Evolutionary conservation across 1,140 invertebrate species (phyloP).

Genomic region (Drosophila setifemur): DNA sequence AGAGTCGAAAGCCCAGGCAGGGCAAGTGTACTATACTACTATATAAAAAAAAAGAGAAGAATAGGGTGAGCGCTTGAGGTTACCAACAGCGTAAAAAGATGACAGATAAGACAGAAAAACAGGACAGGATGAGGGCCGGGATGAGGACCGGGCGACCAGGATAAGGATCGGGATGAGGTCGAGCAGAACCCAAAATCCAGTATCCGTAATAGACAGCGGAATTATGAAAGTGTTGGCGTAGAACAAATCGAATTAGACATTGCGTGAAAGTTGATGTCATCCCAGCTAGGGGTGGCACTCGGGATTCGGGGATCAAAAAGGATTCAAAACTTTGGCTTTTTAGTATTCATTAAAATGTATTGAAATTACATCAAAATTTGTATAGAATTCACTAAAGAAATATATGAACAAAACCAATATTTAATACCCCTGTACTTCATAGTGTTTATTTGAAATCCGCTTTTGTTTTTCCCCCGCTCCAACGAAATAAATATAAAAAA

Average conservation of each 20-base stretch:
- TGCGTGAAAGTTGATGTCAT: conserved; percentile 61
- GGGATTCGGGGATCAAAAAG: neutral
- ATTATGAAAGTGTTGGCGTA: conserved; percentile 80
- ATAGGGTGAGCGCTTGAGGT: conserved; percentile 50
- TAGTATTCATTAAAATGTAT: too few species aligned
- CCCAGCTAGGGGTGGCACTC: conserved; percentile 15
- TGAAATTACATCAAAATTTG: too few species aligned
- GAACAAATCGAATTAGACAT: conserved; percentile 80
- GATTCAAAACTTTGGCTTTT: neutral
- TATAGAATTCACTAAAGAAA: too few species aligned
- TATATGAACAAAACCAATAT: neutral
- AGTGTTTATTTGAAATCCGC: neutral
- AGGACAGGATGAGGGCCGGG: conserved; percentile 27
- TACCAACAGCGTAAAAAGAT: conserved; percentile 60
- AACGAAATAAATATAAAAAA: conserved; percentile 10
- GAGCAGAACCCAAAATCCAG: conserved; percentile 13
- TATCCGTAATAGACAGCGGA: conserved; percentile 69
- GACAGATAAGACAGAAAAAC: conserved; percentile 69
- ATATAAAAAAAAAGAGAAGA: conserved; percentile 20
- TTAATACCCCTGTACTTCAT: neutral
- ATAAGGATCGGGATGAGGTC: neutral
- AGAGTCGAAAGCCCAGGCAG: conserved; percentile 50
- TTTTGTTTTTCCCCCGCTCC: neutral
- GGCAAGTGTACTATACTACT: conserved; percentile 66
- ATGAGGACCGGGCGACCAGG: conserved; percentile 9